Percentiles rank a stretch among this genome's conserved stretches.
phyloP scores from a whole-genome alignment of 2,113 vertebrate genomes.

The chimpanzee (Pan troglodytes) region NHGRI_mPanTro3-v2.1_pri NC_072411.2:78944001-78944500 shows the following conservation, averaged over 20 bases:
- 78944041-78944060: background rate
- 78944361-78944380: background rate
- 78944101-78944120: background rate
- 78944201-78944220: background rate
- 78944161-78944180: background rate
- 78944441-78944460: background rate
- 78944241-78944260: background rate
- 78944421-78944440: background rate
- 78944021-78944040: background rate
- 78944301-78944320: background rate
- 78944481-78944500: background rate
- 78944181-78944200: background rate
- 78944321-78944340: background rate
- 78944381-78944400: background rate
- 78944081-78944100: background rate
- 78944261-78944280: background rate
- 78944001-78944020: background rate
- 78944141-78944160: background rate
- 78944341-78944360: background rate
- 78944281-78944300: background rate
- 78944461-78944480: constrained; percentile 18
- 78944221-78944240: background rate
- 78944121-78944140: background rate
- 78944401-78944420: background rate
- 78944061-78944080: background rate